Percentiles rank a stretch among this genome's conserved stretches.
These are phyloP conservation scores for Bradysia coprophila DNA, from an alignment of 1,140 invertebrate genomes.

Conservation along the genomic window DNA sequence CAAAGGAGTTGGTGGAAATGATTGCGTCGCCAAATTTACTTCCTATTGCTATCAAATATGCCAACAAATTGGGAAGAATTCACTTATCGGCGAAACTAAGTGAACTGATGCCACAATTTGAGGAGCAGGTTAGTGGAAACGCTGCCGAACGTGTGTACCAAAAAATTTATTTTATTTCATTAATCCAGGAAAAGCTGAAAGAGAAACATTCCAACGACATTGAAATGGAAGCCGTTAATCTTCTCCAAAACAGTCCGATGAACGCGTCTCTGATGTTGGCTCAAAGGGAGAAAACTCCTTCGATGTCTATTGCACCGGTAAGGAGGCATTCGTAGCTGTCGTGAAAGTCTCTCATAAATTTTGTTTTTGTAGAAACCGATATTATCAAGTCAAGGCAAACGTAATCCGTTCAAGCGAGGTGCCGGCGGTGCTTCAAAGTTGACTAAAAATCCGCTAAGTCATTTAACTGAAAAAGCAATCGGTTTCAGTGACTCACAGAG, in stretches of 20 bases:
- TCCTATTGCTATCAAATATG: slow-evolving; percentile 74
- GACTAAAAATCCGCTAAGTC: background rate
- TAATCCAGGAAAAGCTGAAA: background rate
- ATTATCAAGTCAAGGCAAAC: background rate
- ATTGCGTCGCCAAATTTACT: slow-evolving; percentile 57
- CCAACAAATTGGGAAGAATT: slow-evolving; percentile 49
- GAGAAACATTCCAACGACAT: background rate
- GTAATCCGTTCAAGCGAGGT: slow-evolving; percentile 4
- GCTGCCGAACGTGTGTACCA: background rate
- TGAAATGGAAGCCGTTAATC: background rate
- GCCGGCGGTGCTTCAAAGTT: background rate
- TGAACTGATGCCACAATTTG: slow-evolving; percentile 18
- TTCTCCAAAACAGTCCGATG: background rate
- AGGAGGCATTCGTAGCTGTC: background rate
- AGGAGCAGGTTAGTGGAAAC: slow-evolving; percentile 10
- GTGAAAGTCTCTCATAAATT: too few species aligned
- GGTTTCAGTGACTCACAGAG: slow-evolving; percentile 1
- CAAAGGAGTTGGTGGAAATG: slow-evolving; percentile 69
- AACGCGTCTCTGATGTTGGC: background rate
- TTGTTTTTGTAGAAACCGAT: slow-evolving; percentile 4
- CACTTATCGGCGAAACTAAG: slow-evolving; percentile 56
- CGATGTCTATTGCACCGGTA: slow-evolving; percentile 1
- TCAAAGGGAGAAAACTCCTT: background rate
- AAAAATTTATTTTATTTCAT: background rate
- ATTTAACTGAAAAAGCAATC: slow-evolving; percentile 4